Evolutionary conservation across 2,888 invertebrate genomes (phyloP).

Genomic region (Pristionchus mayeri): DNA sequence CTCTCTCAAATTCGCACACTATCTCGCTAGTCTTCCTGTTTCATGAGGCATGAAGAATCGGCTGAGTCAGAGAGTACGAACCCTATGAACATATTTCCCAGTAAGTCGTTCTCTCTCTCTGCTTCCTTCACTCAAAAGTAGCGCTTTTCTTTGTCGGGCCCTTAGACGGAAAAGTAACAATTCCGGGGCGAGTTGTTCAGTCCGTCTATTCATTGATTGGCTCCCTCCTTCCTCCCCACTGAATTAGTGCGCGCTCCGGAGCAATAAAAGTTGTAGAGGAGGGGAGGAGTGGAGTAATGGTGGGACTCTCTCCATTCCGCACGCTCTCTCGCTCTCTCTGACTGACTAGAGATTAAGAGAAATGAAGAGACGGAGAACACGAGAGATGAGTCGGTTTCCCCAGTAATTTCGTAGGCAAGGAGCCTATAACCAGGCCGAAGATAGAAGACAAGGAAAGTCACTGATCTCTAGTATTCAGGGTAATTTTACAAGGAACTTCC

Average conservation of each 20-base stretch:
- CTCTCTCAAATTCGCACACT: background rate
- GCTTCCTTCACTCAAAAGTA: too few species aligned
- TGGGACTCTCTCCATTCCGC: too few species aligned
- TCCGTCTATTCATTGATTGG: constrained; percentile 40
- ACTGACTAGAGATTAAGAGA: too few species aligned
- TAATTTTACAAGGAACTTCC: too few species aligned
- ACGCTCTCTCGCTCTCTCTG: too few species aligned
- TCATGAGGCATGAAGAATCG: too few species aligned
- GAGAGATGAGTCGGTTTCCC: background rate
- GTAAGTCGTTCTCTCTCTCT: background rate
- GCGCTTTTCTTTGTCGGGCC: background rate
- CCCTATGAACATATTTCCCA: too few species aligned
- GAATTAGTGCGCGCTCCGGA: constrained; percentile 26
- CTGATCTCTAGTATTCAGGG: background rate
- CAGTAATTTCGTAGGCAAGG: background rate
- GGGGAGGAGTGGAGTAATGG: background rate
- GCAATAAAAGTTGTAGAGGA: constrained; percentile 37
- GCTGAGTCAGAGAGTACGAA: too few species aligned
- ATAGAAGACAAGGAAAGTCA: background rate
- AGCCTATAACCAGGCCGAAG: background rate
- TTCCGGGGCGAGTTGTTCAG: background rate
- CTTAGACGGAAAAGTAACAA: background rate
- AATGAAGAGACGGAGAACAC: background rate
- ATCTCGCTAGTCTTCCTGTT: background rate
- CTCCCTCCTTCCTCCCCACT: background rate